Evolutionary conservation across 2,797 vertebrate species (phyloP).

Genomic region (Mycteria americana): DNA sequence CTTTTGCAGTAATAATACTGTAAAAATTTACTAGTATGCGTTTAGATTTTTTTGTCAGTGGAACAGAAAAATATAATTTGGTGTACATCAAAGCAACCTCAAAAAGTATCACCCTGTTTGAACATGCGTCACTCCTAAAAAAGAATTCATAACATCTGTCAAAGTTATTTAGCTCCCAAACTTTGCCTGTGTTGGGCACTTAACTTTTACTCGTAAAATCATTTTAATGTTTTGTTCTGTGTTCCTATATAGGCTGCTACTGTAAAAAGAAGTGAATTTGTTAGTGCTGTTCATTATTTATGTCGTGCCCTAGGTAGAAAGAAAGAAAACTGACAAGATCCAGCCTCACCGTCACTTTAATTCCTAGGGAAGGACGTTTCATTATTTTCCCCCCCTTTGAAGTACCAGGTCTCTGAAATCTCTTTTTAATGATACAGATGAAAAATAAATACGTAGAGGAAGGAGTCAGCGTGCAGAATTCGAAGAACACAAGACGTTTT

Average conservation of each 20-base stretch:
- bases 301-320: neutral
- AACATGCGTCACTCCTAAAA: neutral
- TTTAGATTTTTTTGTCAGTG: neutral
- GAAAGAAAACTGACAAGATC: neutral
- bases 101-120: neutral
- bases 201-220: neutral
- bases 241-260: neutral
- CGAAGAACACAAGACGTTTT: neutral
- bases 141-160: neutral
- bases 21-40: neutral
- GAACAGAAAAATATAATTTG: neutral
- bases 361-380: neutral
- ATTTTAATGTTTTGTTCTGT: neutral
- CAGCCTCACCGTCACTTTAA: constrained; percentile 16
- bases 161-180: neutral
- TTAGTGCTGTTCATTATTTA: constrained; percentile 32
- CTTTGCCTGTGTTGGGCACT: neutral
- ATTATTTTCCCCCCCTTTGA: constrained; percentile 5
- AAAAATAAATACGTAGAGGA: neutral
- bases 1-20: neutral
- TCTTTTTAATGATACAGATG: neutral
- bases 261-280: neutral
- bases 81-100: neutral
- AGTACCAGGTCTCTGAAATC: constrained; percentile 8
- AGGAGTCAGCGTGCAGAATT: neutral